A percentile compares a stretch with the other conserved stretches of the same genome.
These are phyloP conservation scores for Philopotamus ludificatus DNA, from an alignment of 1,140 invertebrate genomes.

Conservation along the genomic window DNA sequence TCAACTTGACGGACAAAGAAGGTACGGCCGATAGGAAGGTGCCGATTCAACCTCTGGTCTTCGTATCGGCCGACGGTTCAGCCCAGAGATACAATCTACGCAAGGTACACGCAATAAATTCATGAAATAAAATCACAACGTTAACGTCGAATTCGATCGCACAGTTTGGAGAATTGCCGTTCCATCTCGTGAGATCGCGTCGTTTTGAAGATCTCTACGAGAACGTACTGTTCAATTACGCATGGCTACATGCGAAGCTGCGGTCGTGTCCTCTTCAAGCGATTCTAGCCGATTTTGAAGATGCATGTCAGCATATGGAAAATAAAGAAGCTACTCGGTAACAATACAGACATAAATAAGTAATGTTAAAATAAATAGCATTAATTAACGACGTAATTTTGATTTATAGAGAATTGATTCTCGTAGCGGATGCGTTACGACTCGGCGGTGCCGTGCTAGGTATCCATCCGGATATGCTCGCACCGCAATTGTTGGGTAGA, in stretches of 20 bases:
- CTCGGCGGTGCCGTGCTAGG: conserved; percentile 88
- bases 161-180: conserved; percentile 93
- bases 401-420: conserved; percentile 75
- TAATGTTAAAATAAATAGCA: neutral
- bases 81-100: conserved; percentile 83
- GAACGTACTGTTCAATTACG: conserved; percentile 95
- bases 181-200: conserved; percentile 86
- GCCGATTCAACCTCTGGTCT: conserved; percentile 91
- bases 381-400: neutral
- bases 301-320: conserved; percentile 81
- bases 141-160: conserved; percentile 39
- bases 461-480: conserved; percentile 93
- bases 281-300: conserved; percentile 94
- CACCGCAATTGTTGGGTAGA: conserved; percentile 89
- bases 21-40: conserved; percentile 95
- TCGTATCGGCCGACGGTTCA: conserved; percentile 84
- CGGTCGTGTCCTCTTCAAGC: conserved; percentile 93
- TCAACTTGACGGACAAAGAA: conserved; percentile 85
- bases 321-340: conserved; percentile 81
- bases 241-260: conserved; percentile 95
- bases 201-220: conserved; percentile 91
- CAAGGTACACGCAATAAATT: too few relatives aligned
- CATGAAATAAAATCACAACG: too few relatives aligned
- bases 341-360: neutral
- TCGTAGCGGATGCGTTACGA: conserved; percentile 92